phyloP scores from a whole-genome alignment of 2,113 vertebrate genomes.

The Vicugna pacos region DNA sequence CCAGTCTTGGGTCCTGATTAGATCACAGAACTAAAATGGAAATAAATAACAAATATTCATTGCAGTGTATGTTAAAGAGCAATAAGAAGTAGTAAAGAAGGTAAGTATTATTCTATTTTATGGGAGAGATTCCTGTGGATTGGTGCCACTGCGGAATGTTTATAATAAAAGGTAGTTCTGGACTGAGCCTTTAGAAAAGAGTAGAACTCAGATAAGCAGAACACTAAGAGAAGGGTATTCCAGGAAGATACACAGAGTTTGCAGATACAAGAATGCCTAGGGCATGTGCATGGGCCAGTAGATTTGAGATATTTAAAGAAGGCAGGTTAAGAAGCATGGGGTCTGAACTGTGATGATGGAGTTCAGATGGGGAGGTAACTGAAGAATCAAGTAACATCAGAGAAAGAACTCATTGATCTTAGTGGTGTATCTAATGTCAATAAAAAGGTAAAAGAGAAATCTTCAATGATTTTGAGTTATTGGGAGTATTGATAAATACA shows the following conservation, averaged over 20 bases:
- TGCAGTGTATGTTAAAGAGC: neutral
- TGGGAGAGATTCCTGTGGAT: neutral
- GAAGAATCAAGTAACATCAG: neutral
- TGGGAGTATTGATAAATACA: neutral
- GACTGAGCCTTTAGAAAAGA: neutral
- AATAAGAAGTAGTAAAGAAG: neutral
- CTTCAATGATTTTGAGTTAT: neutral
- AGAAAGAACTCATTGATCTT: neutral
- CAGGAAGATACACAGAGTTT: neutral
- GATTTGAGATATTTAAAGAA: neutral
- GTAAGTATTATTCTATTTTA: neutral
- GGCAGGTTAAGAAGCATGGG: neutral
- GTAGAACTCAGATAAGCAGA: neutral
- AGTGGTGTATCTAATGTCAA: neutral
- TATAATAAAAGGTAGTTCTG: neutral
- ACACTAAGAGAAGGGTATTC: neutral
- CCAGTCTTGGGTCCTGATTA: neutral
- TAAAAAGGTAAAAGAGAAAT: neutral
- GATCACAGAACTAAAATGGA: neutral
- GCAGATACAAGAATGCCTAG: neutral
- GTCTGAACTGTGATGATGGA: neutral
- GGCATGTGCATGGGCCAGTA: neutral
- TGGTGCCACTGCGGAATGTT: neutral
- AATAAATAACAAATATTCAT: neutral
- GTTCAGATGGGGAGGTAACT: neutral